phyloP scores from a whole-genome alignment of 2,888 invertebrate genomes.

The Furcula furcula region DNA sequence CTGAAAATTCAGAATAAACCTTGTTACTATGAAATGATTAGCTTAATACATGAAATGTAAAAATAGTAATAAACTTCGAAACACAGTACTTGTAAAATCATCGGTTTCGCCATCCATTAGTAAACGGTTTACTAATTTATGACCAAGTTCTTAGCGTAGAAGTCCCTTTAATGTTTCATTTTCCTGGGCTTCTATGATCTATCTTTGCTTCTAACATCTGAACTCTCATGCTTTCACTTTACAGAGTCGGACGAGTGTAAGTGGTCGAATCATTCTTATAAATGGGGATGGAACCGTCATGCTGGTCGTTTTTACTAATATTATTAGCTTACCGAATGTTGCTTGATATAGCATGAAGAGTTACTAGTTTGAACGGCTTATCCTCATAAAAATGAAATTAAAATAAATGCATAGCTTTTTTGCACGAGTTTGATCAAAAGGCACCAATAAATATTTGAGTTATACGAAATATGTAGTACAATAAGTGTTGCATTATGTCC shows the following conservation, averaged over 20 bases:
- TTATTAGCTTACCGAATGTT: slow-evolving; percentile 39
- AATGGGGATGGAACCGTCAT: slow-evolving; percentile 55
- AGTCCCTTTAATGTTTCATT: too few species aligned
- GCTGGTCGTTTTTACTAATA: slow-evolving; percentile 61
- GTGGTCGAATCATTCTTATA: slow-evolving; percentile 64
- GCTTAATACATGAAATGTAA: too few species aligned
- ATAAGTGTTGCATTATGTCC: not conserved
- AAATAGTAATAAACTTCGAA: too few species aligned
- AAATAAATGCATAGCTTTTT: slow-evolving; percentile 28
- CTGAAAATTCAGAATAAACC: too few species aligned
- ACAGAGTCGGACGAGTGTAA: slow-evolving; percentile 81
- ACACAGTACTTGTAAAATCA: too few species aligned
- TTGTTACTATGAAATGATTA: too few species aligned
- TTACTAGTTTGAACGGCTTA: not conserved
- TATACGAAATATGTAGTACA: slow-evolving; percentile 1
- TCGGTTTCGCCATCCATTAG: too few species aligned
- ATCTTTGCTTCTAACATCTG: slow-evolving; percentile 63
- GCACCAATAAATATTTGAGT: not conserved
- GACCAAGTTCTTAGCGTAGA: too few species aligned
- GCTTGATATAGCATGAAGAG: slow-evolving; percentile 28
- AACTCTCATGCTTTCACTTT: slow-evolving; percentile 78
- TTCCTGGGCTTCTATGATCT: slow-evolving; percentile 9
- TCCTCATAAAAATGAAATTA: not conserved
- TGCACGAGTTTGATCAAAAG: not conserved
- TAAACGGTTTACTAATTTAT: too few species aligned